Base-by-base conservation (phyloP, 2,888 invertebrate genomes). In the Dendrolimus pini region DNA sequence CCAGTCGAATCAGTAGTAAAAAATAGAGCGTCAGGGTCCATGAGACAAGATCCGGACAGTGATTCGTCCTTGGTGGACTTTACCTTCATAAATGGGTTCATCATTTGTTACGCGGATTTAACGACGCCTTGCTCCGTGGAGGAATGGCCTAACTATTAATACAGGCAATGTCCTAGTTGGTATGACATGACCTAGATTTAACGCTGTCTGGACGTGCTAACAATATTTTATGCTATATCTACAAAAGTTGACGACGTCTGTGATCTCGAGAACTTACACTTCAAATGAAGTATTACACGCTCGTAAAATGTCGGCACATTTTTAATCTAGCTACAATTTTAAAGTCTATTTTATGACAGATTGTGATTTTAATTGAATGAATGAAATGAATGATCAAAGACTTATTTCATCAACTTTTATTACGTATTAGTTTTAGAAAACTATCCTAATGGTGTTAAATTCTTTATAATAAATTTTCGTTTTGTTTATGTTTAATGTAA, bases 71-170 rank as follows among this genome's bases (percentile, higher is more conserved):
- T 30, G 6, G 30, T 30, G 30, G 30, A 30, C 30, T 30, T 30
- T 30, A 30, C 30, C 6, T 30, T 30, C 6, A 30, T 6, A 30
- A 30, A 30, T 30, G 30, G 30, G 30, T 30, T 30, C 30, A 30
- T 30, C 30, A 30, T 30, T 30, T 6, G 30, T 30, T 30, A 30
- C 30, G 30, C 6, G 30, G 30, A 47, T 7, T 10, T 47, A 6
- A 12, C 9, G 60, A 60, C 64, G 60, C 58, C 9, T 52, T n/a
- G 53, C 18, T 58, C 61, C 68, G 68, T 74, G 71, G 58, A 62
- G 63, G 70, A 75, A 73, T 71, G 71, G 58, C 56, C 61, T 53
- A 58, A 65, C 65, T 74, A 75, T 70, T 72, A 74, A 68, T 71
- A 74, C 59, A 60, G 60, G 54, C 64, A 64, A 63, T 68, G 68